These are phyloP conservation scores for Lagodon rhomboides DNA, from an alignment of 2,797 vertebrate species.

Conservation along the genomic window DNA sequence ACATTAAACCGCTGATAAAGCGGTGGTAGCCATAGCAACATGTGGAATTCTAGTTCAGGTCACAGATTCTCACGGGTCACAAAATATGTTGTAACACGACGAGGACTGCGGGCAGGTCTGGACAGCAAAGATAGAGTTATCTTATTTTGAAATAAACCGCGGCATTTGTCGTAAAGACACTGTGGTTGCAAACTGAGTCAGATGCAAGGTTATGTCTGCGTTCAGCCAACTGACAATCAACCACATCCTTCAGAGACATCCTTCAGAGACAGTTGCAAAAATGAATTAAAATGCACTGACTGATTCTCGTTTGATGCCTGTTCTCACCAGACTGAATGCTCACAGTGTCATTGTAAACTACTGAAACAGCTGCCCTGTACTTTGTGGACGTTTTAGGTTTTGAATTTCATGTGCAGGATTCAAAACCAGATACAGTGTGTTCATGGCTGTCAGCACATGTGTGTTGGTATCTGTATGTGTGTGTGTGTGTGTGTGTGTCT, in stretches of 20 bases:
- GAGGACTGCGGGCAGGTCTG: constrained; percentile 41
- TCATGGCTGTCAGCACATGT: not conserved
- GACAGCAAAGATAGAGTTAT: not conserved
- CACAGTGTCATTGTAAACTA: not conserved
- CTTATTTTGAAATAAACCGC: not conserved
- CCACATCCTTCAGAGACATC: constrained; percentile 70
- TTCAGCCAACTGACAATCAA: constrained; percentile 42
- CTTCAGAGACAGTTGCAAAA: constrained; percentile 3
- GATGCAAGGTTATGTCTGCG: constrained; percentile 5
- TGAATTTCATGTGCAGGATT: not conserved
- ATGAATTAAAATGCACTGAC: constrained; percentile 20
- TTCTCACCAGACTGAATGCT: not conserved
- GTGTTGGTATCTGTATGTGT: not conserved
- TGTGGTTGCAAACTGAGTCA: constrained; percentile 14
- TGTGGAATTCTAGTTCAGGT: constrained; percentile 6
- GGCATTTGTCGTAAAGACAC: not conserved
- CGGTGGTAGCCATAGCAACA: not conserved
- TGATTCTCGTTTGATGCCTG: not conserved
- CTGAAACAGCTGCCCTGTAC: not conserved
- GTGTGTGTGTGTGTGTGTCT: constrained; percentile 3
- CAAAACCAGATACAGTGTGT: not conserved
- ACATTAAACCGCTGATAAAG: too few species aligned
- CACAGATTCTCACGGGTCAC: constrained; percentile 24
- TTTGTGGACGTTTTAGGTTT: not conserved
- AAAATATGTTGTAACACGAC: not conserved